Percentiles rank a stretch among this genome's conserved stretches.
Conservation (phyloP, 2,888 invertebrate species). For the Volucella inflata region DNA sequence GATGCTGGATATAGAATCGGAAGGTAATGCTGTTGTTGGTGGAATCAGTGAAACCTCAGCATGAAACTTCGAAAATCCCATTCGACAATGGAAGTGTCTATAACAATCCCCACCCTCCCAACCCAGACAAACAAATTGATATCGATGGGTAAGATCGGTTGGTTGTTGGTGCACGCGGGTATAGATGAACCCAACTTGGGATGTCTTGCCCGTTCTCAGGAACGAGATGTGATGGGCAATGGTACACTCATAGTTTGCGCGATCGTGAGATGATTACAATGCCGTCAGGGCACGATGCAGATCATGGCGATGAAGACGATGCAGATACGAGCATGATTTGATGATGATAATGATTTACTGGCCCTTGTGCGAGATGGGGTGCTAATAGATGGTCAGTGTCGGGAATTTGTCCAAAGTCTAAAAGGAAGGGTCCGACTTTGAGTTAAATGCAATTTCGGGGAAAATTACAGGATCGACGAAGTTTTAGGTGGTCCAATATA, state of each 20-base stretch:
- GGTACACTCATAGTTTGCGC: background rate
- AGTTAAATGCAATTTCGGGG: conserved; percentile 29
- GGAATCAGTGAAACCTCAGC: conserved; percentile 35
- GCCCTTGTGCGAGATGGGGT: conserved; percentile 64
- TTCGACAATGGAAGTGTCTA: conserved; percentile 62
- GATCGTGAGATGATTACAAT: conserved; percentile 67
- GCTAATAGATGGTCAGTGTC: conserved; percentile 60
- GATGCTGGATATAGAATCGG: background rate
- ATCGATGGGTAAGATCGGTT: conserved; percentile 52
- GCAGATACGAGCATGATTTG: conserved; percentile 58
- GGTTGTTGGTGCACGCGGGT: background rate
- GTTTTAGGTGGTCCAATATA: conserved; percentile 69
- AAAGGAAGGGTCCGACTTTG: background rate
- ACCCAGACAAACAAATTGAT: conserved; percentile 65
- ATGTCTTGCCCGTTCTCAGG: background rate
- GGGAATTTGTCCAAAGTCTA: conserved; percentile 12
- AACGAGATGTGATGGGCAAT: background rate
- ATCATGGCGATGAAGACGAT: conserved; percentile 57
- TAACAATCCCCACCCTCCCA: conserved; percentile 60
- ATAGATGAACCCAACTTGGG: background rate
- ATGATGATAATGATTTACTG: conserved; percentile 62
- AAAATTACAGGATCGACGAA: conserved; percentile 61
- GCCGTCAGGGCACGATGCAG: conserved; percentile 38
- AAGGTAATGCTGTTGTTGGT: background rate
- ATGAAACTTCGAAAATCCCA: conserved; percentile 26